Conservation (phyloP, 1,140 invertebrate genomes). For the Drosophila yakuba region DNA sequence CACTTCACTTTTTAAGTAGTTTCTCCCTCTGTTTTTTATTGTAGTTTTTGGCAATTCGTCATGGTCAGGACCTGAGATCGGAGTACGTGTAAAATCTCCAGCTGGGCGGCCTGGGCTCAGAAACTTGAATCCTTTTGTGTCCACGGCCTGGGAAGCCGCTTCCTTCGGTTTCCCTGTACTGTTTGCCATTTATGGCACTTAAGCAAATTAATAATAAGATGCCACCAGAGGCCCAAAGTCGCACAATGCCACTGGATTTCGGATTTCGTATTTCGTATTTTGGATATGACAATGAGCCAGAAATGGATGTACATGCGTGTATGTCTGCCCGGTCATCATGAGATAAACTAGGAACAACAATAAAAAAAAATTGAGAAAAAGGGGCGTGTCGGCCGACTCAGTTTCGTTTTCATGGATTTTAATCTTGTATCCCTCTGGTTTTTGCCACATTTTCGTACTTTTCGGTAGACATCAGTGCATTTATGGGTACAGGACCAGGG, state of each 20-base stretch:
- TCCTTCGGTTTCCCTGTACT: not conserved
- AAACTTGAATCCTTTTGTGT: conserved; percentile 69
- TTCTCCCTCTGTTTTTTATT: conserved; percentile 15
- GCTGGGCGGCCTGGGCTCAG: conserved; percentile 47
- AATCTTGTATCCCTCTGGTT: conserved; percentile 52
- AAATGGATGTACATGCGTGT: not conserved
- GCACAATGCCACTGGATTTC: conserved; percentile 45
- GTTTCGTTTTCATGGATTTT: conserved; percentile 63
- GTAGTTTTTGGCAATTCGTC: conserved; percentile 64
- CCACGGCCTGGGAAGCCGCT: not conserved
- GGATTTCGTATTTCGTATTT: conserved; percentile 21
- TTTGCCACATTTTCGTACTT: conserved; percentile 42
- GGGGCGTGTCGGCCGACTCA: conserved; percentile 25
- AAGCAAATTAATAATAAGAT: conserved; percentile 79
- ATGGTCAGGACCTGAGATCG: conserved; percentile 51
- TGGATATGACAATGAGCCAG: conserved; percentile 19
- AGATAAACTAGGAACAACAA: conserved; percentile 9
- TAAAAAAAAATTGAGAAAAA: not conserved
- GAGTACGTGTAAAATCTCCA: conserved; percentile 67
- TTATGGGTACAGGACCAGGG: not conserved
- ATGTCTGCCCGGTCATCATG: not conserved
- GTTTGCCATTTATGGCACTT: conserved; percentile 77
- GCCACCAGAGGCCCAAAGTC: conserved; percentile 33
- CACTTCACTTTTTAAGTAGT: conserved; percentile 24
- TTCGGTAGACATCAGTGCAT: not conserved